Conservation (phyloP, 2,888 invertebrate species). For the Phortica okadai region DNA sequence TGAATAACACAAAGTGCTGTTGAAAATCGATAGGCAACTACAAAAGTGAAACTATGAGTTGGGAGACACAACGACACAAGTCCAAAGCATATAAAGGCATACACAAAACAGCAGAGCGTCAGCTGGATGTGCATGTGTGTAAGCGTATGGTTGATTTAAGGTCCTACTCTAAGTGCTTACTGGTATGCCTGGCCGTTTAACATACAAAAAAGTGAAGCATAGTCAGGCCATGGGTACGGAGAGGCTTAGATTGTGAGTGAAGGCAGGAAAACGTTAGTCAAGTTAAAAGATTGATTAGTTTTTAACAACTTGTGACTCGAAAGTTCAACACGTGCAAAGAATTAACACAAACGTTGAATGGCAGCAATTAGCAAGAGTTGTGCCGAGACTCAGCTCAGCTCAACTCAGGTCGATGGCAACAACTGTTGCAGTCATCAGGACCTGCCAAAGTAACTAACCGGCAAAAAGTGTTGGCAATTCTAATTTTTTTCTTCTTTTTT, state of each 20-base stretch:
- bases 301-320: conserved; percentile 69
- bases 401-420: conserved; percentile 12
- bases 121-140: conserved; percentile 7
- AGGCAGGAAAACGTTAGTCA: conserved; percentile 63
- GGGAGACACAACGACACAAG: neutral
- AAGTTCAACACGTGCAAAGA: conserved; percentile 60
- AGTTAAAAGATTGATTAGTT: conserved; percentile 71
- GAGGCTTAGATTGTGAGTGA: conserved; percentile 12
- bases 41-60: neutral
- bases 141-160: conserved; percentile 16
- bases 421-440: neutral
- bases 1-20: neutral
- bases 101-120: conserved; percentile 44
- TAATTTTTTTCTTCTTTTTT: no score
- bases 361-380: conserved; percentile 58
- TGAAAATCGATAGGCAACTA: neutral
- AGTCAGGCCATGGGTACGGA: neutral
- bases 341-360: conserved; percentile 57
- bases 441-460: neutral
- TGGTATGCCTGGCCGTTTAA: neutral
- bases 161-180: neutral
- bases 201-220: neutral
- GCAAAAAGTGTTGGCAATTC: no score
- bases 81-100: neutral
- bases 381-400: neutral